phyloP scores from a whole-genome alignment of 1,140 invertebrate species.

The Dendrolimus punctatus region DNA sequence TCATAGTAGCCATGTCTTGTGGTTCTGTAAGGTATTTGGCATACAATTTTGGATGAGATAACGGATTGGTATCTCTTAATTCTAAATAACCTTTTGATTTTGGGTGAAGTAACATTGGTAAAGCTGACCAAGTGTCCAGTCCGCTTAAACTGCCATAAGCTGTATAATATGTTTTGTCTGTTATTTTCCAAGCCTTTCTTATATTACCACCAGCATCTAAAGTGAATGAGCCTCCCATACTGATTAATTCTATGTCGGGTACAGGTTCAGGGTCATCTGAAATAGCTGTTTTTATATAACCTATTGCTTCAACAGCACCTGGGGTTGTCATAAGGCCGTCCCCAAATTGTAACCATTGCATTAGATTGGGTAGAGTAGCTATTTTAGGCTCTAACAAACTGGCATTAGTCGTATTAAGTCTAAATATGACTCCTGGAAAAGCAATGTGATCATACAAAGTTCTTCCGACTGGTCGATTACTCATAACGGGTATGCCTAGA shows the following conservation, averaged over 20 bases:
- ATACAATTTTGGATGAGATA: slow-evolving; percentile 81
- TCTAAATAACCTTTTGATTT: slow-evolving; percentile 80
- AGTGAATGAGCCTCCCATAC: slow-evolving; percentile 59
- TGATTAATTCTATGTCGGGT: slow-evolving; percentile 74
- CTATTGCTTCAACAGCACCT: slow-evolving; percentile 71
- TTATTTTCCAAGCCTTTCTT: slow-evolving; percentile 49
- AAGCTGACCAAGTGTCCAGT: slow-evolving; percentile 77
- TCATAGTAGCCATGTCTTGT: slow-evolving; percentile 77
- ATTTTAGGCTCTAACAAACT: slow-evolving; percentile 67
- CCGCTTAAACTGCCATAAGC: slow-evolving; percentile 51
- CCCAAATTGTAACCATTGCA: slow-evolving; percentile 71
- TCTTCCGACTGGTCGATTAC: slow-evolving; percentile 79
- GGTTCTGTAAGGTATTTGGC: slow-evolving; percentile 81
- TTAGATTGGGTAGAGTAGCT: slow-evolving; percentile 64
- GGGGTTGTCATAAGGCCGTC: slow-evolving; percentile 67
- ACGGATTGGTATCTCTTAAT: slow-evolving; percentile 81
- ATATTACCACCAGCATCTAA: slow-evolving; percentile 53
- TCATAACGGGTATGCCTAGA: slow-evolving; percentile 77
- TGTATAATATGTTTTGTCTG: slow-evolving; percentile 38
- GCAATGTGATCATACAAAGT: slow-evolving; percentile 83
- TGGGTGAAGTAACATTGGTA: slow-evolving; percentile 82
- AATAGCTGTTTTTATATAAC: slow-evolving; percentile 71
- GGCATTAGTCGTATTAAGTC: slow-evolving; percentile 68
- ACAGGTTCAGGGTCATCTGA: slow-evolving; percentile 60
- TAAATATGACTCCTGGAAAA: slow-evolving; percentile 77